A percentile compares a stretch with the other conserved stretches of the same genome.
Evolutionary conservation across 2,797 vertebrate species (phyloP).

Genomic region (Acipenser transmontanus): DNA sequence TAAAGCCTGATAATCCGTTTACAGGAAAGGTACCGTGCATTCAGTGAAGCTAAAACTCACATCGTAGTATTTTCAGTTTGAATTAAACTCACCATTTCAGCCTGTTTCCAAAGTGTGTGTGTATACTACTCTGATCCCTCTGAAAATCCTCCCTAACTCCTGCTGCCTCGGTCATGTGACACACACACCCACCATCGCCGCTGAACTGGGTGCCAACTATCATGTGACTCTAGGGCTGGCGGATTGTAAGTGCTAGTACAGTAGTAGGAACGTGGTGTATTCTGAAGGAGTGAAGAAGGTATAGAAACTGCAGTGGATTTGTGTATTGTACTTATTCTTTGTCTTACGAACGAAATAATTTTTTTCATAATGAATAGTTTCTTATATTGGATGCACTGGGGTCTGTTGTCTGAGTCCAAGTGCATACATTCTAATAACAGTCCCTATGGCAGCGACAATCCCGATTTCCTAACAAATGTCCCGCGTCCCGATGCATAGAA

Average conservation of each 20-base stretch:
- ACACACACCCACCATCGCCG: not conserved
- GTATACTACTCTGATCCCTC: constrained; percentile 7
- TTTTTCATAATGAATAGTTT: too few species aligned
- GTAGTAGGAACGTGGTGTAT: too few species aligned
- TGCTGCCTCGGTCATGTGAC: constrained; percentile 21
- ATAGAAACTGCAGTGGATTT: too few species aligned
- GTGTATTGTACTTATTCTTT: too few species aligned
- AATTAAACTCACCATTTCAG: constrained; percentile 22
- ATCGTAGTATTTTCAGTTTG: not conserved
- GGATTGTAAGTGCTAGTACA: not conserved
- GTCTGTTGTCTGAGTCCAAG: too few species aligned
- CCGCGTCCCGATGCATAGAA: too few species aligned
- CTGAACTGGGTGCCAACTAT: constrained; percentile 9
- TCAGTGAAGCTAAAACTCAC: not conserved
- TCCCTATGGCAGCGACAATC: too few species aligned
- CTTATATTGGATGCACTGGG: too few species aligned
- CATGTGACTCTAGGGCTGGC: constrained; percentile 10
- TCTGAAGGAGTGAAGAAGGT: too few species aligned
- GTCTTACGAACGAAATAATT: too few species aligned
- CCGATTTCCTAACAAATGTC: too few species aligned
- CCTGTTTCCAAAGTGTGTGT: constrained; percentile 11
- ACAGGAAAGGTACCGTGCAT: not conserved
- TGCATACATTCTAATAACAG: too few species aligned
- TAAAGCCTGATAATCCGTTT: not conserved
- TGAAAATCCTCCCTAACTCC: constrained; percentile 7